A percentile compares a stretch with the other conserved stretches of the same genome.
These are phyloP conservation scores for Prostheceraeus crozeri DNA, from an alignment of 2,888 invertebrate species.

Conservation along the genomic window DNA sequence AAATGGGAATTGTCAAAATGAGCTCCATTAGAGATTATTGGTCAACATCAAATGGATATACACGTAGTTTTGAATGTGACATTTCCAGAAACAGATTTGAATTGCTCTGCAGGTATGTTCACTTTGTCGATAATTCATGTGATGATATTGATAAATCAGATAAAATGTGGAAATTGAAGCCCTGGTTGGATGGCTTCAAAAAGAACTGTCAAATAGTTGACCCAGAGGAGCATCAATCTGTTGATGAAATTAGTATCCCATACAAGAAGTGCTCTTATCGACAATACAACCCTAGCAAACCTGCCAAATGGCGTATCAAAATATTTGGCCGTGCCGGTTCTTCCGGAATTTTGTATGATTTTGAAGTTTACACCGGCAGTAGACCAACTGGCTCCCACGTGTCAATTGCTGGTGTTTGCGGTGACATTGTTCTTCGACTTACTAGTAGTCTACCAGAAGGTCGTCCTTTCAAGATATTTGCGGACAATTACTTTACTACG, in stretches of 20 bases:
- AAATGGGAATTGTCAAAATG: constrained; percentile 38
- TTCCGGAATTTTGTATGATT: constrained; percentile 38
- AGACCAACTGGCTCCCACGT: neutral
- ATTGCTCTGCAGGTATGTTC: constrained; percentile 37
- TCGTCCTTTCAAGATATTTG: constrained; percentile 21
- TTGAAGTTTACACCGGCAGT: constrained; percentile 36
- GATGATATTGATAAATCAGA: constrained; percentile 17
- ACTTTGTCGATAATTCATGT: constrained; percentile 40
- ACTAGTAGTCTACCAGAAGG: constrained; percentile 16
- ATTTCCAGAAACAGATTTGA: constrained; percentile 36
- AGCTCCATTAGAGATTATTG: constrained; percentile 1
- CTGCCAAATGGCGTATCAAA: constrained; percentile 40
- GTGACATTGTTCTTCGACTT: neutral
- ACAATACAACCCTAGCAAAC: constrained; percentile 40
- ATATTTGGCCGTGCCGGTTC: constrained; percentile 32
- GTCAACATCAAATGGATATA: neutral
- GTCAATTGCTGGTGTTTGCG: constrained; percentile 1
- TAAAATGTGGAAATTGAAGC: constrained; percentile 39
- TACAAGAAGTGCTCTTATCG: constrained; percentile 37
- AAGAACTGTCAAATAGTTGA: constrained; percentile 34
- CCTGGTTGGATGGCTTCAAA: constrained; percentile 36
- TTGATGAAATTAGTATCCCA: constrained; percentile 40
- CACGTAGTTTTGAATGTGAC: constrained; percentile 20
- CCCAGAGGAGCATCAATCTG: constrained; percentile 35
- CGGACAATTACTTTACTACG: constrained; percentile 27